Base-by-base conservation (phyloP, 2,113 vertebrate species). In the Felis chaus region DNA sequence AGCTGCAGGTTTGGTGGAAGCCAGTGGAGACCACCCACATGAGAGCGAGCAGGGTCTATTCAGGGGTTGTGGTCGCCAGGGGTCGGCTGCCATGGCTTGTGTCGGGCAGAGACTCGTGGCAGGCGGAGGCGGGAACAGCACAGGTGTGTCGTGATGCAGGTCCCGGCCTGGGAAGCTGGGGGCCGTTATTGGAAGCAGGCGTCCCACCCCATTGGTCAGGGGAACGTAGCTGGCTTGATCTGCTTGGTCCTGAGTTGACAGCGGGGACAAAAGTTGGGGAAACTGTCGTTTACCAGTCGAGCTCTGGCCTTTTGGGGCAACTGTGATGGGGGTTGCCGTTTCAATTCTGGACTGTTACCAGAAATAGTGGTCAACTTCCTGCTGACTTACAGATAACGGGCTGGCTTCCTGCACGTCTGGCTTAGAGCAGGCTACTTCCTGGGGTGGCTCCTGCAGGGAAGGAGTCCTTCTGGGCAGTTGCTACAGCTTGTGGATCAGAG, bases 1-100 rank as follows among this genome's bases (percentile, higher is more conserved):
- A 3, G 0, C 3, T 6, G 0, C 7, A 2, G 45, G 10, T 10
- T 39, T 15, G 65, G 1, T 6, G 48, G 48, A 25, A 14, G 15
- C 5, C 3, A 41, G 21, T 0, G 0, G 53, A 91, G 96, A 23
- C 45, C 12, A 2, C 8, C 13, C 27, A 13, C 15, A 9, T 3
- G 36, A 36, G 71, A 55, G 48, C 41, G 1, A 11, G 33, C 4
- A 2, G 23, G 25, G 23, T 27, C 36, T 23, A 0, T 7, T 7
- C 18, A 1, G 23, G 45, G 23, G 11, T 78, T 14, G 1, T 50
- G 9, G 31, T 7, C 15, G 10, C 16, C 11, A 41, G 15, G 15
- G 4, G 12, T 6, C 8, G 0, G 25, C 36, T 0, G 0, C 33
- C 15, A 4, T 3, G 25, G 2, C 33, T 33, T 2, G 7, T 4